A percentile compares a stretch with the other conserved stretches of the same genome.
Conservation (phyloP, 2,888 invertebrate species). For the Bursaphelenchus okinawaensis region DNA sequence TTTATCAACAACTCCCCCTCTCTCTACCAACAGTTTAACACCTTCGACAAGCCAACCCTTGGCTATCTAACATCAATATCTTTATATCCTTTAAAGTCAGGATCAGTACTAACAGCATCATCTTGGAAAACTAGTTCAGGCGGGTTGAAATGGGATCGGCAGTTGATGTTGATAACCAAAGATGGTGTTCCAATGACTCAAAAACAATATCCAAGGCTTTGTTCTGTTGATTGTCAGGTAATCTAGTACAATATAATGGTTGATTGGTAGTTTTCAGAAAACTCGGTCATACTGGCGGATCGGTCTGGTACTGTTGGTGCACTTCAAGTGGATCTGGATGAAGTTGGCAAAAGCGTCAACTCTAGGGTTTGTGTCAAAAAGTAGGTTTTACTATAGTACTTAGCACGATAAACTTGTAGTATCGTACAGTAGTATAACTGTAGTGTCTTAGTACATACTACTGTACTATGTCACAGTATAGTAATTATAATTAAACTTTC, state of each 20-base stretch:
- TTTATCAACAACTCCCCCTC: conserved; percentile 24
- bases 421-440: no score
- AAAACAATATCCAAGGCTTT: conserved; percentile 75
- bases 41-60: background rate
- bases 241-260: background rate
- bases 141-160: conserved; percentile 80
- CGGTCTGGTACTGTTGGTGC: conserved; percentile 9
- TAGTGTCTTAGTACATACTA: no score
- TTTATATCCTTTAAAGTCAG: conserved; percentile 47
- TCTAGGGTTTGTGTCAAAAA: conserved; percentile 16
- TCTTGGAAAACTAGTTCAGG: conserved; percentile 71
- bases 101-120: conserved; percentile 27
- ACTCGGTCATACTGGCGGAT: conserved; percentile 10
- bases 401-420: background rate
- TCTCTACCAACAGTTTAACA: background rate
- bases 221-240: conserved; percentile 58
- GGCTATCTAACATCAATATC: conserved; percentile 25
- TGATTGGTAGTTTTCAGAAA: background rate
- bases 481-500: no score
- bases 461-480: no score
- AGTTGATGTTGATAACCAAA: conserved; percentile 84
- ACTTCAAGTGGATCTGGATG: background rate
- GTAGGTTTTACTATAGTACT: background rate
- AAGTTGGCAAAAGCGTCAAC: background rate
- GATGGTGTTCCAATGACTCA: conserved; percentile 80